Evolutionary conservation across 2,113 vertebrate species (phyloP).

Genomic region (Glaucomys volans): DNA sequence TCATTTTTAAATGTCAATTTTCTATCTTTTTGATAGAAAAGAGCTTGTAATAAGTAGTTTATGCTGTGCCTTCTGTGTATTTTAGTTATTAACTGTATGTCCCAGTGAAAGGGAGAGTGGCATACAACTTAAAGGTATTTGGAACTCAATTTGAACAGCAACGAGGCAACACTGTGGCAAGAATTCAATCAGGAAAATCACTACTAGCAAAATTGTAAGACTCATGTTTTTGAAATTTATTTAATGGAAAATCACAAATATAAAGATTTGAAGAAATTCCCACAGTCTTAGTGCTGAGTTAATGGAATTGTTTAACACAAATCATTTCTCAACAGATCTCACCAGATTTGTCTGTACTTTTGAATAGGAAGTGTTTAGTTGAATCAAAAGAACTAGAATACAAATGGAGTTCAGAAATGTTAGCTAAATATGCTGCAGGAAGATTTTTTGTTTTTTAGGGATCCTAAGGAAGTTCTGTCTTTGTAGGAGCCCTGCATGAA

Average conservation of each 20-base stretch:
- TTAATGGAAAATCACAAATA: neutral
- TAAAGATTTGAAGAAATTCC: neutral
- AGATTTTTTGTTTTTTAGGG: neutral
- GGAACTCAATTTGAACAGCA: neutral
- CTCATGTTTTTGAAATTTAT: neutral
- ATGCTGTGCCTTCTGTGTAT: neutral
- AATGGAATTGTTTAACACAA: neutral
- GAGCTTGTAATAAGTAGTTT: neutral
- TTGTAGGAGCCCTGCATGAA: neutral
- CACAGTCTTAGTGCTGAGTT: neutral
- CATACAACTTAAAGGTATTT: neutral
- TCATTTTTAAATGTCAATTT: slow-evolving; percentile 14
- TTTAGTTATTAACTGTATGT: neutral
- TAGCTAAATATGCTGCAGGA: neutral
- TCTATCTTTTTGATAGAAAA: neutral
- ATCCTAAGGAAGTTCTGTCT: neutral
- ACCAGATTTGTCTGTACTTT: neutral
- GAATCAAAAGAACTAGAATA: neutral
- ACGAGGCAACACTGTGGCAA: neutral
- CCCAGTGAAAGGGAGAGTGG: neutral
- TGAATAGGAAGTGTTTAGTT: neutral
- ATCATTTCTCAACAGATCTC: neutral
- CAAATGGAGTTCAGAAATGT: neutral
- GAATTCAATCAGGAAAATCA: neutral
- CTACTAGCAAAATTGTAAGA: neutral